These are phyloP conservation scores for Ptiloglossa arizonensis DNA, from an alignment of 1,140 invertebrate species.

Conservation along the genomic window DNA sequence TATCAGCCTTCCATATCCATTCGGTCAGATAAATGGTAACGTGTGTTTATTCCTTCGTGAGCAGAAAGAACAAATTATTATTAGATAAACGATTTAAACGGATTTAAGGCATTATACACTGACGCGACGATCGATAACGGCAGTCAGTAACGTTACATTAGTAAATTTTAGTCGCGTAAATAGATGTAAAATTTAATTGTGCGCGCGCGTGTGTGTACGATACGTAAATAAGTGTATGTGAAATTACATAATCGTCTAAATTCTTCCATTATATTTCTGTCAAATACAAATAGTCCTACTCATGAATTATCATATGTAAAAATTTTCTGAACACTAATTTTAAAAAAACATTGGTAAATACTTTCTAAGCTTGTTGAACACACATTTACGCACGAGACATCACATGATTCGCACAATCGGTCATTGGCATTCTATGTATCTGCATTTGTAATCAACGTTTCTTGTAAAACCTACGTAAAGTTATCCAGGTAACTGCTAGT, in stretches of 20 bases:
- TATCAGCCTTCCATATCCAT: constrained; percentile 29
- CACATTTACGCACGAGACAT: background rate
- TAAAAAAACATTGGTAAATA: background rate
- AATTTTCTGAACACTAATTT: background rate
- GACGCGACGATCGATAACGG: background rate
- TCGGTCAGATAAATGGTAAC: background rate
- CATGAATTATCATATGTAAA: no score
- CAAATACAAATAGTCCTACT: no score
- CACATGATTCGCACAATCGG: constrained; percentile 36
- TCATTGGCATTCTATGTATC: constrained; percentile 49
- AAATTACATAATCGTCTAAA: background rate
- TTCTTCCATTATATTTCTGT: no score
- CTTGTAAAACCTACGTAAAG: constrained; percentile 2
- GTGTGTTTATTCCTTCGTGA: background rate
- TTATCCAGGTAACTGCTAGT: background rate
- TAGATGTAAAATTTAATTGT: background rate
- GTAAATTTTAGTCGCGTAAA: background rate
- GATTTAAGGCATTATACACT: background rate
- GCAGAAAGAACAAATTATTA: background rate
- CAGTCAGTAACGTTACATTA: background rate
- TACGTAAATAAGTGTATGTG: background rate
- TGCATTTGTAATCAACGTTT: constrained; percentile 19
- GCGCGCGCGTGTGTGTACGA: no score
- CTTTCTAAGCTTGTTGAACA: background rate
- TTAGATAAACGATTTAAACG: background rate